These are phyloP conservation scores for Conus betulinus DNA, from an alignment of 1,140 invertebrate genomes.

Conservation along the genomic window DNA sequence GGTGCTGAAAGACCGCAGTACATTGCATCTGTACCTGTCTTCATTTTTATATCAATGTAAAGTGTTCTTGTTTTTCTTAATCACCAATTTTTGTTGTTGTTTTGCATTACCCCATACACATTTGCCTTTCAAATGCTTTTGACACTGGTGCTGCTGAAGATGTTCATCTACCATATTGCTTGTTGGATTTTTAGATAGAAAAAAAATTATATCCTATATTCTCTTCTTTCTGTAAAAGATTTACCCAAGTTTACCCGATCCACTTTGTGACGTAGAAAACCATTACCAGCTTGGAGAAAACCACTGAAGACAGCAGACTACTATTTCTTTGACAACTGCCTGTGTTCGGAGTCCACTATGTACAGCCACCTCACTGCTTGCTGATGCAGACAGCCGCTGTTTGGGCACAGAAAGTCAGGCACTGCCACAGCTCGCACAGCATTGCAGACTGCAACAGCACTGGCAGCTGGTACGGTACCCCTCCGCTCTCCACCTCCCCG, in stretches of 20 bases:
- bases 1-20: no score
- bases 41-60: no score
- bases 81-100: no score
- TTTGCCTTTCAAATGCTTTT: no score
- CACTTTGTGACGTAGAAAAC: background rate
- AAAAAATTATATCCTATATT: no score
- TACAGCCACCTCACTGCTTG: background rate
- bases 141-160: no score
- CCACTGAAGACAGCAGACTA: background rate
- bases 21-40: no score
- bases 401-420: slow-evolving; percentile 22
- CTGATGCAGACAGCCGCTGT: background rate
- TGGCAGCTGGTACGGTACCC: slow-evolving; percentile 29
- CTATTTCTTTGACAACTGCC: background rate
- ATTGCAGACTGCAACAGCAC: slow-evolving; percentile 50
- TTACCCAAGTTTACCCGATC: background rate
- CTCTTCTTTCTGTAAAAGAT: background rate
- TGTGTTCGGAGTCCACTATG: background rate
- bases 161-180: no score
- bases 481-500: slow-evolving; percentile 39
- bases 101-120: no score
- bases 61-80: no score
- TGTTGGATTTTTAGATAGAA: no score
- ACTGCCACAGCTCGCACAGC: slow-evolving; percentile 42
- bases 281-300: background rate